Conservation (phyloP, 2,888 invertebrate genomes). For the Empis livida region DNA sequence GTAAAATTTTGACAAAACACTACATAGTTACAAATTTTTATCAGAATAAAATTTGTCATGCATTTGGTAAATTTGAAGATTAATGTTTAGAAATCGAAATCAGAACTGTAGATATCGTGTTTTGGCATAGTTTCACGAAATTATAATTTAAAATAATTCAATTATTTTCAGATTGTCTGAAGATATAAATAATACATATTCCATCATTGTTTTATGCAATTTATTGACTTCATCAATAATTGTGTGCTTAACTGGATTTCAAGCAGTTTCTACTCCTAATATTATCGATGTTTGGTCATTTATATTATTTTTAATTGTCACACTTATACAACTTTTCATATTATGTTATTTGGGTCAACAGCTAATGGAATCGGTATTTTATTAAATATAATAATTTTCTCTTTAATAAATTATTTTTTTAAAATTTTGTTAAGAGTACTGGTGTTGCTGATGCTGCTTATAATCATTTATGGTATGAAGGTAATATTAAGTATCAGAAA, state of each 20-base stretch:
- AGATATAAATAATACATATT: neutral
- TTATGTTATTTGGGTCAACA: neutral
- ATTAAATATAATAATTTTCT: neutral
- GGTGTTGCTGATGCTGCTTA: neutral
- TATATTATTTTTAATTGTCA: neutral
- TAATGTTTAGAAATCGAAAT: no score
- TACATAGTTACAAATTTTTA: no score
- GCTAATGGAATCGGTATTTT: neutral
- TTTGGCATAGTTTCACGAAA: no score
- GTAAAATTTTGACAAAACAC: no score
- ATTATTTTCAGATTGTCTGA: neutral
- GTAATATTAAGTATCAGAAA: neutral
- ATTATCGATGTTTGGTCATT: neutral
- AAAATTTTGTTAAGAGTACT: neutral
- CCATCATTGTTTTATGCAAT: neutral
- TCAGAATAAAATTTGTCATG: no score
- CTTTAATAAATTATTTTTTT: neutral
- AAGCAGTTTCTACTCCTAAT: neutral
- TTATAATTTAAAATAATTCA: no score
- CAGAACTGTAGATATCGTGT: no score
- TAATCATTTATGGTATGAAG: neutral
- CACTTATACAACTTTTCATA: neutral
- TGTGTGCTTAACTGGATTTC: neutral
- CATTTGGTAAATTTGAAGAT: no score
- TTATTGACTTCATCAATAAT: neutral